Evolutionary conservation across 2,113 vertebrate genomes (phyloP).

Genomic region (Zosterops hypoxanthus): DNA sequence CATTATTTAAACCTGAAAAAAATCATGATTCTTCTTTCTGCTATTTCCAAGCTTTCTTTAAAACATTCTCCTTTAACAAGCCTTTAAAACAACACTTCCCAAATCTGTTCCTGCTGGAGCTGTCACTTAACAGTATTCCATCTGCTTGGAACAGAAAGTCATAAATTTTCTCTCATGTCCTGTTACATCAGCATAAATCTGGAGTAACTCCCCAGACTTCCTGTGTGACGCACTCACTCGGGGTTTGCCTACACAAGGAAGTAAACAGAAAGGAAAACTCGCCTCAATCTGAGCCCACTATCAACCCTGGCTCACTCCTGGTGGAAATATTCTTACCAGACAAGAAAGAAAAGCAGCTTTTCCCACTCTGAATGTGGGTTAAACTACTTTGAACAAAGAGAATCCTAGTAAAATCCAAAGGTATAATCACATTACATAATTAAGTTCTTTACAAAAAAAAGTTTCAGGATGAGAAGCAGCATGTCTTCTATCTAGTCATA

Average conservation of each 20-base stretch:
- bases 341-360: neutral
- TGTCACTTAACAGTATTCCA: neutral
- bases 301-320: neutral
- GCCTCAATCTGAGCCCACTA: neutral
- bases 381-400: neutral
- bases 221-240: neutral
- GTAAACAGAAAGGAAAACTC: neutral
- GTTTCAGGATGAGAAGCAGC: neutral
- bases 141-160: neutral
- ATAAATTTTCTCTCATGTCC: neutral
- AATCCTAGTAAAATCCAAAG: neutral
- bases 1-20: neutral
- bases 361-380: neutral
- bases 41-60: neutral
- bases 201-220: neutral
- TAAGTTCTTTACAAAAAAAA: neutral
- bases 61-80: neutral
- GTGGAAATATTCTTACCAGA: neutral
- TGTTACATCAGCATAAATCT: neutral
- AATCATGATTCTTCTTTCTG: neutral
- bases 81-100: neutral
- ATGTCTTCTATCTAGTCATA: neutral
- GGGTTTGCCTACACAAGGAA: slow-evolving; percentile 1
- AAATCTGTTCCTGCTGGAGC: neutral
- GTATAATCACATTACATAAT: neutral